Base-by-base conservation (phyloP, 2,797 vertebrate genomes). In the Gephyroberyx darwinii region DNA sequence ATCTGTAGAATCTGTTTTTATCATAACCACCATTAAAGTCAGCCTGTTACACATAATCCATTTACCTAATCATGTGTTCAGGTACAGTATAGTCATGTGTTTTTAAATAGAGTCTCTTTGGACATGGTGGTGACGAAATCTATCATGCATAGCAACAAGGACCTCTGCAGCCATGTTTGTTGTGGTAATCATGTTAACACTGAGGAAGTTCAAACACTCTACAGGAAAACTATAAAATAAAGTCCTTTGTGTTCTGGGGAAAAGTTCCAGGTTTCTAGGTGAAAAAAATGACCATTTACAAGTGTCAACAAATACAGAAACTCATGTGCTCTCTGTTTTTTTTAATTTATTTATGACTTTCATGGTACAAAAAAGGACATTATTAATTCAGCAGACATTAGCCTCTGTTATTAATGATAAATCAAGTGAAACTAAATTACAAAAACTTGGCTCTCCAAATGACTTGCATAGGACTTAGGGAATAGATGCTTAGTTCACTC, bases 101-200 rank as follows among this genome's bases (percentile, higher is more conserved):
- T 51, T 83, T 75, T 50, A 68, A 68, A 70, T 62, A 68, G 22
- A 14, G 33, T 22, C 16, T 37, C 22, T 59, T 73, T 65, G 17
- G 20, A 59, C 16, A 70, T 30, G 9, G 17, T 60, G 43, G 47
- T 33, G 9, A 16, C 16, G 26, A 55, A 55, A 50, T 50, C 45
- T 35, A 19, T 63, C 20, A 45, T 74, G 43, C 75, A 45, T 81
- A 74, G 80, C 77, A 84, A 75, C 82, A 75, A n/a, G 55, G 60
- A 14, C 14, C 12, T 76, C 19, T 76, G 60, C 19, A 58, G 64
- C 20, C 45, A 39, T 82, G 77, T 88, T 88, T 91, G 82, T 83
- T 88, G 75, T 88, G 84, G 70, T 76, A 58, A 62, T 69, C 81
- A 68, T 73, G 26, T 73, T 65, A 78, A 88, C 82, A 60, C 60